Base-by-base conservation (phyloP, 2,113 vertebrate genomes). In the Xiphophorus hellerii region DNA sequence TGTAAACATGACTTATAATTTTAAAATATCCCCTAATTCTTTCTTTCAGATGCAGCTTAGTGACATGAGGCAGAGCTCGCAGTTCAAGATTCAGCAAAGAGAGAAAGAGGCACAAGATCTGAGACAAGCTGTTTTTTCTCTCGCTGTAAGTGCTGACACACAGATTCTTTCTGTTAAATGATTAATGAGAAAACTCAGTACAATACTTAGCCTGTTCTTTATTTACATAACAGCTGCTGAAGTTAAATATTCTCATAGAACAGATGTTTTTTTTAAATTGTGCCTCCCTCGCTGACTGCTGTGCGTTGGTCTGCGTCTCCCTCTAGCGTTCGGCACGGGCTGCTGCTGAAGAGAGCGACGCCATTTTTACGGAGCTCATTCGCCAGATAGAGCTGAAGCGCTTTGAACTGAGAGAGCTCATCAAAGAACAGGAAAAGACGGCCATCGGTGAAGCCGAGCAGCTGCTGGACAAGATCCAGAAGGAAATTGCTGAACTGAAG, bases 351-450 rank as follows among this genome's bases (percentile, higher is more conserved):
- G 90, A 94, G 51, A 93, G 87, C n/a, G 92, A 95, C 61, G 29
- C 33, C 4, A 33, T 93, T 70, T 94, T 95, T 69, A 87, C 91
- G 0, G 93, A 94, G 28, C 88, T 94, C 60, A 92, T 94, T 14
- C 89, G 84, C 27, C 89, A 83, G 4, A 88, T 95, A 0, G 93
- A 95, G 89, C 80, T 94, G 69, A 93, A 94, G 66, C 93, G 90
- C 0, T 85, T 91, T 1, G 94, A 95, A 72, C 80, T 94, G 72
- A 89, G 90, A n/a, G 93, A 94, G 84, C 88, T 95, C 83, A 92
- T 95, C 80, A 88, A 82, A 29, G 87, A 73, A 30, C 94, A 95
- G 91, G 93, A 94, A 39, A 91, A 90, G 82, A 80, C 5, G 0
- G 88, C 86, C 5, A 60, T 92, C 35, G 27, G 77, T 63, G 91